Conservation (phyloP, 2,888 invertebrate genomes). For the Phortica okadai region DNA sequence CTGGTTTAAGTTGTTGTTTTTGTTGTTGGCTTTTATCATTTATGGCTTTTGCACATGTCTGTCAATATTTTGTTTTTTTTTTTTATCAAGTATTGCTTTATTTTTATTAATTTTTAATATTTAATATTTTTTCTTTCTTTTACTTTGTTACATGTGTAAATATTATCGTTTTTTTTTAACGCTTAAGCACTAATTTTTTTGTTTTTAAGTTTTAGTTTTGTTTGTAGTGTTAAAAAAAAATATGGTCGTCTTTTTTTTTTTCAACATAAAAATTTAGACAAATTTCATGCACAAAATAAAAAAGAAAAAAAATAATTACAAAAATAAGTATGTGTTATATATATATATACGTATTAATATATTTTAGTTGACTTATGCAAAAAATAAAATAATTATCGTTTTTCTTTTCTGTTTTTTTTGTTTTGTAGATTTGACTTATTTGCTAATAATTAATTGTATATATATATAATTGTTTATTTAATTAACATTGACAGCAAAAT, state of each 20-base stretch:
- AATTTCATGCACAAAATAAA: neutral
- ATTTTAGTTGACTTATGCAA: too few relatives aligned
- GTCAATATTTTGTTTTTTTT: neutral
- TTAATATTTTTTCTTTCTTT: neutral
- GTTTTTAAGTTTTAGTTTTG: neutral
- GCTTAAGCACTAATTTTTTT: neutral
- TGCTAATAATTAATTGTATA: neutral
- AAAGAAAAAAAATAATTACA: constrained; percentile 15
- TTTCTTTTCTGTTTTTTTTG: too few relatives aligned
- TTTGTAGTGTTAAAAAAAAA: too few relatives aligned
- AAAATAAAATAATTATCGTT: too few relatives aligned
- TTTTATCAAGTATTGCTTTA: neutral
- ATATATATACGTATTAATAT: neutral
- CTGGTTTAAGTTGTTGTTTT: constrained; percentile 23
- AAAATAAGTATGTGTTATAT: neutral
- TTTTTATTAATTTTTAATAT: neutral
- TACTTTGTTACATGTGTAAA: neutral
- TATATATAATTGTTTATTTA: constrained; percentile 17
- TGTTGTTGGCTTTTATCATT: neutral
- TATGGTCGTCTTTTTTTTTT: neutral
- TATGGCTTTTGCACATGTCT: constrained; percentile 3
- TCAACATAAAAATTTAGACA: neutral
- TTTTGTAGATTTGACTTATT: too few relatives aligned
- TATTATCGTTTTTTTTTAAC: neutral
- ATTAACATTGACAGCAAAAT: neutral